Evolutionary conservation across 1,140 invertebrate genomes (phyloP), one percentile per base, ranked within the genome.

Genomic region (Ruditapes philippinarum): DNA sequence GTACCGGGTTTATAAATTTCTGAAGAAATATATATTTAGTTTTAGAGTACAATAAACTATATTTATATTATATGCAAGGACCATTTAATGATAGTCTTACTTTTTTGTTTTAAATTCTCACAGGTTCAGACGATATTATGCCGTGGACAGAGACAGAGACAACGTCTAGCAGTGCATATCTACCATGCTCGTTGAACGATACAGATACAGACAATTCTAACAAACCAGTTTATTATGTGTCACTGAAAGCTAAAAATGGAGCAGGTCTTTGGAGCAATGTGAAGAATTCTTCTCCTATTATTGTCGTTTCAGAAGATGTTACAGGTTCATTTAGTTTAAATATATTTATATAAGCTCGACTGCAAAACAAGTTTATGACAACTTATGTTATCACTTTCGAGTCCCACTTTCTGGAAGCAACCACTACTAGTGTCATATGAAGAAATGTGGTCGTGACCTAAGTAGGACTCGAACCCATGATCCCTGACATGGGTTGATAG

Each of bases 211-310:
- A 51, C 38, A 68, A 40, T 19, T 49, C 81, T 7, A 80, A 40
- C 17, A 62, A 36, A 33, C 85, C 85, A 40, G 11, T 84, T 38
- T 92, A 92, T 62, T 92, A 91, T 89, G 91, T 92, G 54, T 89
- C 80, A 11, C 74, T 91, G 4, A 89, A 82, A 40, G 91, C 88
- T 33, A 51, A 17, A 31, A 92, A 92, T 85, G 87, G 91, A 2
- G 92, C 92, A 36, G 92, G 88, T 19, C 28, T 88, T 19, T 54
- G 57, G 60, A 92, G 91, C 80, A 9, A 38, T 19, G 22, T 38
- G 2, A 31, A 51, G 17, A 87, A 45, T 5, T 92, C 91, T 0
- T 86, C 65, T 17, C 80, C 85, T 11, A 89, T 92, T 49, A 68
- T 87, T 19, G 74, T 91, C 31, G 54, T 92, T 0, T 57, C 90